phyloP scores from a whole-genome alignment of 2,888 invertebrate genomes.

The Sminthurides aquaticus region DNA sequence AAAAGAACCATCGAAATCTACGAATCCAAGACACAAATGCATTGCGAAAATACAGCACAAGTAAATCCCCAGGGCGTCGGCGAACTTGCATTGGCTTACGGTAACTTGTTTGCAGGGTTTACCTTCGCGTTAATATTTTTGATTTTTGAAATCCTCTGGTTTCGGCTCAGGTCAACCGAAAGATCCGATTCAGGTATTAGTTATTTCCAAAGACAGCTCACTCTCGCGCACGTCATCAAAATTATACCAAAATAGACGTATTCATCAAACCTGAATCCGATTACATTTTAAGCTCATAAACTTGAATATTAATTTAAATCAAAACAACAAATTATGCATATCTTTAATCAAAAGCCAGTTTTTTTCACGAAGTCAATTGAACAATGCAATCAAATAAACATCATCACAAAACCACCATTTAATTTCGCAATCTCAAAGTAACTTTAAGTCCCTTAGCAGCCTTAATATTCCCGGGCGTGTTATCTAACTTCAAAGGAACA shows the following conservation, averaged over 20 bases:
- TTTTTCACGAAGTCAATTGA: too few relatives aligned
- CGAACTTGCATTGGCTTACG: constrained; percentile 11
- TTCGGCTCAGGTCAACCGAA: background rate
- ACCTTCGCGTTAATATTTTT: background rate
- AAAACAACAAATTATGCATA: too few relatives aligned
- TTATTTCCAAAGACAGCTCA: too few relatives aligned
- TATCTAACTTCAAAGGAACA: constrained; percentile 5
- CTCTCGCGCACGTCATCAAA: too few relatives aligned
- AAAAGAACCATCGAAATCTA: background rate
- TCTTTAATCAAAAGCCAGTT: too few relatives aligned
- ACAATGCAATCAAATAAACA: too few relatives aligned
- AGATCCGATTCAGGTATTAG: too few relatives aligned
- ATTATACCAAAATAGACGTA: too few relatives aligned
- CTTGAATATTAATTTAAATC: too few relatives aligned
- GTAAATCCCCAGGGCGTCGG: background rate
- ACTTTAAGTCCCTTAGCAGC: constrained; percentile 2
- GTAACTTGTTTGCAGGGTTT: background rate
- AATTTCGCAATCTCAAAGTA: background rate
- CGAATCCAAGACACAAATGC: background rate
- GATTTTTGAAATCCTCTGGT: constrained; percentile 3
- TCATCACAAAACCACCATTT: too few relatives aligned
- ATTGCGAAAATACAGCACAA: background rate
- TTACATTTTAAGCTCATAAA: too few relatives aligned
- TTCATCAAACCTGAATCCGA: too few relatives aligned
- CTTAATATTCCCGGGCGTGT: background rate